Evolutionary conservation across 2,113 vertebrate genomes (phyloP), one percentile per base, ranked within the genome.

Genomic region (Nicator chloris): DNA sequence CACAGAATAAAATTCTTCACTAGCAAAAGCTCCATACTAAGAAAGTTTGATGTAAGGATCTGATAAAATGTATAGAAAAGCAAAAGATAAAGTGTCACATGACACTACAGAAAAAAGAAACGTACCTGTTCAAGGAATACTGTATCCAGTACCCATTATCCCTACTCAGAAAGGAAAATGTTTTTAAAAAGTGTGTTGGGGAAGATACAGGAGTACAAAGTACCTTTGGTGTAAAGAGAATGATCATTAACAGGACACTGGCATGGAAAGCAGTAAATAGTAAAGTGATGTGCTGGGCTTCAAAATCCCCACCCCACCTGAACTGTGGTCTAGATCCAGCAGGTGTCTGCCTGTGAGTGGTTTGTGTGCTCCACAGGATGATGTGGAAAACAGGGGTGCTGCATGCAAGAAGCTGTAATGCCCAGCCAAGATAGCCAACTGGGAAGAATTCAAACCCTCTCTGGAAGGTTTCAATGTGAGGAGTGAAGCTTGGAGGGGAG

Each of bases 401-500:
- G 9, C 0, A 0, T 40, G 49, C 59, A 72, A 85, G 17, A 19
- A 82, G 44, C 6, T 61, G 45, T 65, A 20, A 10, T 61, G 45
- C 31, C 42, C 68, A 66, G 66, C 17, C 50, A 73, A 77, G n/a
- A 64, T 0, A 59, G 13, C 3, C 44, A 70, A 47, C 60, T 0
- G 15, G 13, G 17, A 82, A 80, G 35, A 86, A 78, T 59, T 72
- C 33, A 73, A 66, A 22, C 31, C 15, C 16, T 31, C 3, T 63
- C 26, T 59, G 22, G 45, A 65, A 69, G 18, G 4, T 5, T 17
- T 63, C 0, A 0, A 24, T 50, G 49, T 14, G 28, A 68, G 1
- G 7, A 79, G 4, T n/a, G 39, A 85, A 37, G 27, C 12, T 72
- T 2, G 1, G 71, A 57, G 33, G 57, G 28, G n/a, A 75, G 3